Conservation (phyloP, 1,140 invertebrate species). For the Acromyrmex echinatior region DNA sequence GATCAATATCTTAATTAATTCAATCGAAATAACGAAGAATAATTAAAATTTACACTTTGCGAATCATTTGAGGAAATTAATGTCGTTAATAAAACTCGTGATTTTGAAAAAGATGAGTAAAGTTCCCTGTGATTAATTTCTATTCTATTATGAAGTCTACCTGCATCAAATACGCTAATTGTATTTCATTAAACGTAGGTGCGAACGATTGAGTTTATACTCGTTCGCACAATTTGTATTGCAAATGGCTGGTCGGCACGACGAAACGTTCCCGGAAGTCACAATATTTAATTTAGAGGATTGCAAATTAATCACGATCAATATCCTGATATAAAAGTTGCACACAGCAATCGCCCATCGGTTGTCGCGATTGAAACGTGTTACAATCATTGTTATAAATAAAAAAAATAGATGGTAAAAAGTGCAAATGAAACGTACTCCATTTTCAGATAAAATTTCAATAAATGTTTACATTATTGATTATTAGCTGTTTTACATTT, state of each 20-base stretch:
- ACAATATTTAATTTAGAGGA: slow-evolving; percentile 42
- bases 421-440: neutral
- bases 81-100: neutral
- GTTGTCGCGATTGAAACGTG: neutral
- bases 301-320: slow-evolving; percentile 51
- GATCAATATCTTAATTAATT: neutral
- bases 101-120: neutral
- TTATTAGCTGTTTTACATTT: neutral
- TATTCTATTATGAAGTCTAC: neutral
- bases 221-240: slow-evolving; percentile 44
- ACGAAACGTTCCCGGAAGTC: slow-evolving; percentile 34
- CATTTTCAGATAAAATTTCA: neutral
- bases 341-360: neutral
- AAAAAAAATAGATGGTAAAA: neutral
- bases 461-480: neutral
- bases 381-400: neutral
- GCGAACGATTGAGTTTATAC: slow-evolving; percentile 39
- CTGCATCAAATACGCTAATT: slow-evolving; percentile 25
- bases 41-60: neutral
- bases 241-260: slow-evolving; percentile 10
- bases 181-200: slow-evolving; percentile 44
- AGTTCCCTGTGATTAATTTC: slow-evolving; percentile 27
- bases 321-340: slow-evolving; percentile 40
- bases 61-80: neutral
- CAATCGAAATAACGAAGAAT: neutral